A percentile compares a stretch with the other conserved stretches of the same genome.
phyloP scores from a whole-genome alignment of 2,888 invertebrate species.

The Philopedon plagiatum region DNA sequence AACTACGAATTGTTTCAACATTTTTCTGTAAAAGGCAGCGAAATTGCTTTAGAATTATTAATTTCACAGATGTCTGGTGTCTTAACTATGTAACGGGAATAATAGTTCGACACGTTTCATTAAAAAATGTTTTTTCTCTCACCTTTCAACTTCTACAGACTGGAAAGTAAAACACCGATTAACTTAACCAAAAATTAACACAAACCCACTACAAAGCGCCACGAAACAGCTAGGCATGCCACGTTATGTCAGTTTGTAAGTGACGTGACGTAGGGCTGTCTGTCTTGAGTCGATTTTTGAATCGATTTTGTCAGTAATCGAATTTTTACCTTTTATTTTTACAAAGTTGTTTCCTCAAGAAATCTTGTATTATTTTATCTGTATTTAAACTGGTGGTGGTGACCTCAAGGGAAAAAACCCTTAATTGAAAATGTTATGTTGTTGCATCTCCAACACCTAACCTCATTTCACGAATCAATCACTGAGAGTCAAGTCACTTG shows the following conservation, averaged over 20 bases:
- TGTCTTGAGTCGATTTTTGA: too few relatives aligned
- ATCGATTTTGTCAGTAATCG: too few relatives aligned
- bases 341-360: too few relatives aligned
- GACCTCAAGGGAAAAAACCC: too few relatives aligned
- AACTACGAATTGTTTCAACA: slow-evolving; percentile 54
- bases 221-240: slow-evolving; percentile 15
- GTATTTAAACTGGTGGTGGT: too few relatives aligned
- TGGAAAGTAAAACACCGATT: slow-evolving; percentile 9
- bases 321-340: too few relatives aligned
- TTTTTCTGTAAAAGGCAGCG: slow-evolving; percentile 47
- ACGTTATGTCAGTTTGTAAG: slow-evolving; percentile 4
- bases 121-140: slow-evolving; percentile 10
- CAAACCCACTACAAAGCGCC: slow-evolving; percentile 3
- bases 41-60: not conserved
- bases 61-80: not conserved
- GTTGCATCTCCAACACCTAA: too few relatives aligned
- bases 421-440: too few relatives aligned
- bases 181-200: slow-evolving; percentile 15
- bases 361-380: too few relatives aligned
- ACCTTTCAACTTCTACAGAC: slow-evolving; percentile 4
- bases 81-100: not conserved
- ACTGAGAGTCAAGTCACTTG: too few relatives aligned
- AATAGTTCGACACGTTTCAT: not conserved
- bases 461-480: too few relatives aligned
- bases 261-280: slow-evolving; percentile 18